Percentiles rank a stretch among this genome's conserved stretches.
These are phyloP conservation scores for Pseudobourletiella spinata DNA, from an alignment of 1,140 invertebrate species.

Conservation along the genomic window DNA sequence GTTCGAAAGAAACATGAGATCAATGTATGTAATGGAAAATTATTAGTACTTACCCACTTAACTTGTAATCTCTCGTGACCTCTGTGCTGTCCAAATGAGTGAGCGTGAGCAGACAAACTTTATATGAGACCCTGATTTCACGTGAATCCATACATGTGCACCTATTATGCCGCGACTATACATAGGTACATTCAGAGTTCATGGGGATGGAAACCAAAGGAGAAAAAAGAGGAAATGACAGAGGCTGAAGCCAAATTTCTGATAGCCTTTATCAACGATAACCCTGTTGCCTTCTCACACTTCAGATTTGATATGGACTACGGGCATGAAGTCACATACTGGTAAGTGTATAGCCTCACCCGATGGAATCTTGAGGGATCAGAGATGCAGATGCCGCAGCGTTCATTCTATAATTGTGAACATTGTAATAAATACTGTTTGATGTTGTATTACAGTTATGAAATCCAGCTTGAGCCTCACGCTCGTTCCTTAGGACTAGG, in stretches of 20 bases:
- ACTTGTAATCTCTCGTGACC: background rate
- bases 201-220: slow-evolving; percentile 57
- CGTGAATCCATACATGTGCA: no score
- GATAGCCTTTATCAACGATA: slow-evolving; percentile 45
- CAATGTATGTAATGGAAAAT: slow-evolving; percentile 44
- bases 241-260: slow-evolving; percentile 56
- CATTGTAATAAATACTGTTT: no score
- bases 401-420: no score
- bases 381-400: no score
- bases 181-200: slow-evolving; percentile 61
- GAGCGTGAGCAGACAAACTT: background rate
- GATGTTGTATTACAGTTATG: slow-evolving; percentile 54
- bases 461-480: slow-evolving; percentile 62
- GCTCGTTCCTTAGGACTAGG: slow-evolving; percentile 63
- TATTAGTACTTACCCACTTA: no score
- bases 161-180: no score
- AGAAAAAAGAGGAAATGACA: slow-evolving; percentile 54
- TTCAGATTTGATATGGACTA: slow-evolving; percentile 76
- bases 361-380: slow-evolving; percentile 7
- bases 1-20: slow-evolving; percentile 55
- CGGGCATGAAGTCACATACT: slow-evolving; percentile 66
- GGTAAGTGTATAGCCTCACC: slow-evolving; percentile 47
- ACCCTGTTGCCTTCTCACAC: slow-evolving; percentile 59
- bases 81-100: background rate
- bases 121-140: background rate